Percentiles rank a stretch among this genome's conserved stretches.
Conservation (phyloP, 2,888 invertebrate genomes). For the Amiota mariae region DNA sequence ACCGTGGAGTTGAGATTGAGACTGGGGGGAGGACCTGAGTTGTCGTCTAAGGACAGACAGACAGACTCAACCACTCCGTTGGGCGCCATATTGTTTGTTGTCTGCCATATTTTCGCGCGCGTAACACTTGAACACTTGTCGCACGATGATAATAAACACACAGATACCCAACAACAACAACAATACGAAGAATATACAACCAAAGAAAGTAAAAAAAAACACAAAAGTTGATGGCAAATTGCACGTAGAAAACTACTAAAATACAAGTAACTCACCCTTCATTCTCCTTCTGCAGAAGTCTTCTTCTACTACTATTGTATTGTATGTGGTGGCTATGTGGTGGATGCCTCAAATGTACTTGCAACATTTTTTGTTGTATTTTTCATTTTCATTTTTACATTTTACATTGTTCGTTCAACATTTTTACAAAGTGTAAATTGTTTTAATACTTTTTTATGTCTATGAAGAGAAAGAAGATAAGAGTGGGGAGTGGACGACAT, state of each 20-base stretch:
- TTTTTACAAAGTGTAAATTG: conserved; percentile 71
- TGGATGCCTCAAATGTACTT: too few species aligned
- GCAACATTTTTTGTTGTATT: conserved; percentile 27
- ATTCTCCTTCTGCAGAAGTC: neutral
- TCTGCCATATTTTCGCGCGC: conserved; percentile 33
- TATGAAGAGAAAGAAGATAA: neutral
- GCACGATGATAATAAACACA: conserved; percentile 9
- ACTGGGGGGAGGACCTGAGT: too few species aligned
- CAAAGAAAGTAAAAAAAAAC: conserved; percentile 36
- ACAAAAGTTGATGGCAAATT: conserved; percentile 46
- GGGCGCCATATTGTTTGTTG: conserved; percentile 36
- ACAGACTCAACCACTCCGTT: conserved; percentile 3
- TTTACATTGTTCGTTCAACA: conserved; percentile 27
- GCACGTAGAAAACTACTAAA: conserved; percentile 29
- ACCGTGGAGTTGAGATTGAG: too few species aligned
- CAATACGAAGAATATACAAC: neutral
- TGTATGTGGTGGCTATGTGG: conserved; percentile 28
- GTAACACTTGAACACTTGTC: neutral
- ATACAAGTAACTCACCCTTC: conserved; percentile 7
- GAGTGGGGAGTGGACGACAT: neutral
- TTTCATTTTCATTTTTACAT: conserved; percentile 27
- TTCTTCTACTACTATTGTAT: conserved; percentile 50
- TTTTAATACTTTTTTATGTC: conserved; percentile 63
- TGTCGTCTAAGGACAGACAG: neutral
- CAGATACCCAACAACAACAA: neutral